These are phyloP conservation scores for Saccopteryx bilineata DNA, from an alignment of 2,113 vertebrate genomes.

Conservation along the genomic window DNA sequence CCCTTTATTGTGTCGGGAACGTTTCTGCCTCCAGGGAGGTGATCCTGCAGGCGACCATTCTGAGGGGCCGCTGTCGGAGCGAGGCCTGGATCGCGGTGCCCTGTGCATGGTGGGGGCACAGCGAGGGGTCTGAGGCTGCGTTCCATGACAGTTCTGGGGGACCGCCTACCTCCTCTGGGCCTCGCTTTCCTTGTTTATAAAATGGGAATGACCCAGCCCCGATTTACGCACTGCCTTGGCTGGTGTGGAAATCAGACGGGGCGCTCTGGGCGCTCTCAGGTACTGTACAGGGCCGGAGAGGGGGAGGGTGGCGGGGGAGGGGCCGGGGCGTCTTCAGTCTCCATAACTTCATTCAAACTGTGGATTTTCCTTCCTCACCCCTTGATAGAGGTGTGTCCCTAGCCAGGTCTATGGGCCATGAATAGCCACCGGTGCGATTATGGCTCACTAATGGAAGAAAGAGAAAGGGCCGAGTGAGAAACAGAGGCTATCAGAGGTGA, in stretches of 20 bases:
- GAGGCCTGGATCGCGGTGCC: rapidly evolving
- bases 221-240: rapidly evolving
- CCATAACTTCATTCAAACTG: not conserved
- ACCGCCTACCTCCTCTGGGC: not conserved
- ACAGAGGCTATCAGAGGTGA: not conserved
- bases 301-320: no score
- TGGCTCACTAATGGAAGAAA: not conserved
- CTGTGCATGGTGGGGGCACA: rapidly evolving
- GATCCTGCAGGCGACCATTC: not conserved
- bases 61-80: no score
- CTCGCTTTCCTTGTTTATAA: not conserved
- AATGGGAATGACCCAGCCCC: not conserved
- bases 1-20: rapidly evolving
- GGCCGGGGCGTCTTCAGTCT: not conserved
- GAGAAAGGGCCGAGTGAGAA: not conserved
- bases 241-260: not conserved
- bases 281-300: not conserved
- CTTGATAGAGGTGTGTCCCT: not conserved
- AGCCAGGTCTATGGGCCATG: not conserved
- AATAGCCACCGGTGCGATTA: not conserved
- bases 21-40: not conserved
- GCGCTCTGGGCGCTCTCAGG: not conserved
- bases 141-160: not conserved
- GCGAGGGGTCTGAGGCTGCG: not conserved
- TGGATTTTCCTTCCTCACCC: not conserved